Evolutionary conservation across 1,140 invertebrate species (phyloP), one percentile per base, ranked within the genome.

Genomic region (Drosophila teissieri): DNA sequence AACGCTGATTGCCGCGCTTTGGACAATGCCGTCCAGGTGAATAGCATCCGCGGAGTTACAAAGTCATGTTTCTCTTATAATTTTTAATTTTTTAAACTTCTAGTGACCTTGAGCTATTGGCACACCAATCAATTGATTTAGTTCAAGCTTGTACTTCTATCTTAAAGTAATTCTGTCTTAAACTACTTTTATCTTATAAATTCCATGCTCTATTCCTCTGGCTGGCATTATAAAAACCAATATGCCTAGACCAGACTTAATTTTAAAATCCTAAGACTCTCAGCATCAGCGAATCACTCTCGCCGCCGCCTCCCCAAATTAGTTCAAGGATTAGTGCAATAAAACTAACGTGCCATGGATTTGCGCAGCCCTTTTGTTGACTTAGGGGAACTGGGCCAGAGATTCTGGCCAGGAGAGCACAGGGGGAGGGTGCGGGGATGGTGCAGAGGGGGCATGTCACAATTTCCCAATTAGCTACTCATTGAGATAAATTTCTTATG

Each of bases 401-500:
- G 31, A 40, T 61, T 22, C 22, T 22, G 44, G 10, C 31, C 19
- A 14, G 34, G 7, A 12, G 5, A 34, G 53, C 8, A 8, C 31
- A 10, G 2, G 8, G 27, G n/a, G n/a, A n/a, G 27, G 27, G 6
- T 31, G 27, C 12, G n/a, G n/a, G 2, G 42, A 34, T 3, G 55
- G 12, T 36, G 45, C 37, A 39, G 6, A 17, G 52, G 46, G 52
- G 72, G 67, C 73, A 89, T 84, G 84, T 89, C 80, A 75, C 84
- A 80, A 89, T 89, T 88, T 88, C 77, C 80, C 84, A 88, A 88
- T 88, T 88, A 88, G 84, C 84, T 80, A 89, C 84, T 88, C 84
- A 88, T 88, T 88, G 84, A 88, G 84, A 89, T 88, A 88, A 88
- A 88, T 88, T 88, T 88, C 84, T 88, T 88, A 88, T 88, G 84